Evolutionary conservation across 1,140 invertebrate species (phyloP), one percentile per base, ranked within the genome.

Genomic region (Danaus melanippus): DNA sequence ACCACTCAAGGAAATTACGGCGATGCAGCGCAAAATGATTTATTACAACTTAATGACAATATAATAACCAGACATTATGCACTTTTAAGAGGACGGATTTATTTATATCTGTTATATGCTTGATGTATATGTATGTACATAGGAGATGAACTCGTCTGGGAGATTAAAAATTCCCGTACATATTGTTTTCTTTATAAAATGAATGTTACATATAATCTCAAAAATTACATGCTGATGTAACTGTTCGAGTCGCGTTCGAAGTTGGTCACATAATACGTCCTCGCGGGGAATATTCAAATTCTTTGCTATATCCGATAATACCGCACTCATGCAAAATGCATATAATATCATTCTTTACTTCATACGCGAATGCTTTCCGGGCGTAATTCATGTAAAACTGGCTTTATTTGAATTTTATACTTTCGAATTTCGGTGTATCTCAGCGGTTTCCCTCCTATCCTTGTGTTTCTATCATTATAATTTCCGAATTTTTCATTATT

Each of bases 281-380:
- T 54, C 62, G 58, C 59, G 65, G 55, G 65, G 67, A 79, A 78
- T 79, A 80, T 83, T 79, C 74, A 80, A 83, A 83, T 79, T 78
- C 74, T 71, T 75, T 62, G 56, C 73, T 68, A 76, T 78, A 78
- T 79, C 71, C 73, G 78, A 81, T 83, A 80, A 83, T 80, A 79
- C 67, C 66, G 60, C 58, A 68, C 76, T 83, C 78, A 79, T 83
- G 78, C 67, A 83, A 83, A 83, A 83, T 83, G 74, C 79, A 83
- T 79, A 79, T 74, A 83, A 83, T 83, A 80, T 76, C 74, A 81
- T 83, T 78, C 73, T 78, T 80, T 79, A 75, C 74, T 74, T 74
- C 70, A 76, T 83, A 80, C 75, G 69, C 69, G 73, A 73, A 77
- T 76, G 72, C 76, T 76, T 69, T 64, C 69, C 72, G 63, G 58